Percentiles rank a stretch among this genome's conserved stretches.
These are phyloP conservation scores for Tetragnatha montana DNA, from an alignment of 2,888 invertebrate species.

Conservation along the genomic window DNA sequence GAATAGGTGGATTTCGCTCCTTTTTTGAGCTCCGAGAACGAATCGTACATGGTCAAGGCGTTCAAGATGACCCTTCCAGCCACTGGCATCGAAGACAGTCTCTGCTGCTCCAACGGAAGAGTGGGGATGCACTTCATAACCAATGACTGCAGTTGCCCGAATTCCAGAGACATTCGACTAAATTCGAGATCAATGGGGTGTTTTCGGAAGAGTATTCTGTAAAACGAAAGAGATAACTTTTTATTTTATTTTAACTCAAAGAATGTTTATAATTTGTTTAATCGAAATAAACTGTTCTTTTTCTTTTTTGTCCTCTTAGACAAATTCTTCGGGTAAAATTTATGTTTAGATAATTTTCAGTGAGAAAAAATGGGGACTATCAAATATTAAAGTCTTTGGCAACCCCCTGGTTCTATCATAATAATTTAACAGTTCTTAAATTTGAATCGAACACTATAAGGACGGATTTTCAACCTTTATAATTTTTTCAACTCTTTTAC, in stretches of 20 bases:
- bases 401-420: no score
- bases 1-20: slow-evolving; percentile 37
- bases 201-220: slow-evolving; percentile 24
- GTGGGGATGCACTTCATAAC: slow-evolving; percentile 40
- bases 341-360: no score
- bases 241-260: no score
- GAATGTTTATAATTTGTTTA: background rate
- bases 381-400: no score
- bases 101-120: slow-evolving; percentile 41
- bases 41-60: slow-evolving; percentile 34
- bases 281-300: background rate
- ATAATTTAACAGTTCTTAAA: no score
- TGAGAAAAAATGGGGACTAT: no score
- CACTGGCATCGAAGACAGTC: slow-evolving; percentile 28
- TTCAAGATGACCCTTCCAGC: slow-evolving; percentile 39
- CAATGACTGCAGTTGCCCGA: slow-evolving; percentile 31
- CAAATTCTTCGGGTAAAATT: no score
- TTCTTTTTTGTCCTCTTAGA: no score
- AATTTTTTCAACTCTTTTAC: no score
- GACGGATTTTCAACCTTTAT: no score
- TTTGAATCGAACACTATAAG: no score
- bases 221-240: background rate
- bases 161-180: slow-evolving; percentile 33
- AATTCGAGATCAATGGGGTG: slow-evolving; percentile 20
- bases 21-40: background rate